Base-by-base conservation (phyloP, 2,888 invertebrate species). In the Cynaeus angustus region DNA sequence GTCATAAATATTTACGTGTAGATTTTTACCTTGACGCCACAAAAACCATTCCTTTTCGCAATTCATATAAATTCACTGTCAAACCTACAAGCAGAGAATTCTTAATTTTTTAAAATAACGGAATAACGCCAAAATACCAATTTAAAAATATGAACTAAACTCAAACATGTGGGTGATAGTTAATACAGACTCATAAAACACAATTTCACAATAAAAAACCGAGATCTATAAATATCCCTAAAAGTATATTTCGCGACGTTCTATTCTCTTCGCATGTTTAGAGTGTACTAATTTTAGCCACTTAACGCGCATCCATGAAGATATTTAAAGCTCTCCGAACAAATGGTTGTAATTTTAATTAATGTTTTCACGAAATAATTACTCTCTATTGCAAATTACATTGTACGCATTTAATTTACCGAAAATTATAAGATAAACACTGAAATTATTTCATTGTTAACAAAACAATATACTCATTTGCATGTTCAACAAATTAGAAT, bases 291-390 rank as follows among this genome's bases (percentile, higher is more conserved):
- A 59, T 59, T 45, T 59, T 59, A 45, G 45, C 26, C 14, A 13
- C 38, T 33, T 41, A 45, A 12, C 33, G 43, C n/a, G 43, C 28
- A 45, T 43, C 7, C 43, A 58, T 26, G 26, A 5, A 38, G n/a
- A 9, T 59, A 45, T 56, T 56, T 56, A 41, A 56, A 46, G 45
- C 59, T 59, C 21, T 43, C 28, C 9, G 59, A 59, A 59, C 59
- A 59, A 59, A 59, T 59, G 59, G 38, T 50, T 50, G 33, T 61
- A 50, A 61, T 61, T 61, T 61, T 61, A 61, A 61, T 61, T 61
- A 61, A 50, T 48, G 61, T 50, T 50, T 61, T 38, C 48, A 50
- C 28, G 33, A 61, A 48, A 48, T 61, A 61, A 61, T 61, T 61
- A 61, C 37, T 14, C 48, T 12, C 50, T 10, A 61, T 61, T 61